phyloP scores from a whole-genome alignment of 2,797 vertebrate genomes.

The Leptatherina wallacei region DNA sequence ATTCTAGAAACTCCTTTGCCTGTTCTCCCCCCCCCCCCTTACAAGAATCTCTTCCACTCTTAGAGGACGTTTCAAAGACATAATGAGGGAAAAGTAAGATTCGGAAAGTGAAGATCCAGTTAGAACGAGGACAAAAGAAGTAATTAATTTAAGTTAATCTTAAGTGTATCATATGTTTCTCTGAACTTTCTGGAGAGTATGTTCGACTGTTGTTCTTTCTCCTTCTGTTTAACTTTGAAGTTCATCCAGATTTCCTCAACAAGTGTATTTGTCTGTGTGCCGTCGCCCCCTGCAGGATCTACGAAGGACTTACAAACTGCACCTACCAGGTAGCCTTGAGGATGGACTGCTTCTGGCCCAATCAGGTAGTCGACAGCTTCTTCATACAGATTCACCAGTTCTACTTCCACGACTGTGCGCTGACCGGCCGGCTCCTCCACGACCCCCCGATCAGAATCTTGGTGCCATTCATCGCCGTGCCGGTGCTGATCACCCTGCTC shows the following conservation, averaged over 20 bases:
- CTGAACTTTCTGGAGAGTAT: not conserved
- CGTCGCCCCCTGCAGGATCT: slow-evolving; percentile 81
- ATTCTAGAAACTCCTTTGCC: slow-evolving; percentile 56
- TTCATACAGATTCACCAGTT: slow-evolving; percentile 83
- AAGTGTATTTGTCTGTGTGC: not conserved
- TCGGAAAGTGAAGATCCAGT: not conserved
- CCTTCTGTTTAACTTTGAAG: not conserved
- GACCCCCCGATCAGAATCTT: slow-evolving; percentile 86
- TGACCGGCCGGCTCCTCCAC: slow-evolving; percentile 81
- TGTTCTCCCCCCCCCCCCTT: slow-evolving; percentile 11
- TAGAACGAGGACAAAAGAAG: not conserved
- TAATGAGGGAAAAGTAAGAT: not conserved
- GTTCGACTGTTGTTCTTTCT: not conserved
- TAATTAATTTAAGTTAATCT: not conserved
- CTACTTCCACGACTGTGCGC: slow-evolving; percentile 87
- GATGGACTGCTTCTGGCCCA: slow-evolving; percentile 90
- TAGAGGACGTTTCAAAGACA: slow-evolving; percentile 52
- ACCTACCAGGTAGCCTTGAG: slow-evolving; percentile 80
- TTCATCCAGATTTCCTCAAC: not conserved
- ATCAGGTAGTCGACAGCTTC: slow-evolving; percentile 84
- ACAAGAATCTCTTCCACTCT: slow-evolving; percentile 22
- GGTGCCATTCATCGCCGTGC: slow-evolving; percentile 86
- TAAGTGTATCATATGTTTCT: not conserved
- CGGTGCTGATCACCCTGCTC: slow-evolving; percentile 86
- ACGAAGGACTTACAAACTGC: slow-evolving; percentile 87